phyloP scores from a whole-genome alignment of 2,113 vertebrate genomes.

The Apaloderma vittatum region DNA sequence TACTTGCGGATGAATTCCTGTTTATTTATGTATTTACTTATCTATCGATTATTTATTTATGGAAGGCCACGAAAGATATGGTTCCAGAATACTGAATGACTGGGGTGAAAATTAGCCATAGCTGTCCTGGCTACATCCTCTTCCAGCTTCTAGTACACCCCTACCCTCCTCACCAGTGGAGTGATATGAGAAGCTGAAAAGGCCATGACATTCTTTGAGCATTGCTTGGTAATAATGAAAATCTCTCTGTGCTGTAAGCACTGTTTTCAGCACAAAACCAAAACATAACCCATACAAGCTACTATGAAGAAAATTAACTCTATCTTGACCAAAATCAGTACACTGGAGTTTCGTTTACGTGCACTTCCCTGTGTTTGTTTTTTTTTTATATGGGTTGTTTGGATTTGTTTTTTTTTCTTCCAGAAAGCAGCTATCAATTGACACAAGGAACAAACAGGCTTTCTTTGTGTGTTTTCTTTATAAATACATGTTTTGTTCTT shows the following conservation, averaged over 20 bases:
- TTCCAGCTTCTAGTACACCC: not conserved
- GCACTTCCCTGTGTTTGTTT: not conserved
- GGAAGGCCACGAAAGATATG: not conserved
- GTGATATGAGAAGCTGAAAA: not conserved
- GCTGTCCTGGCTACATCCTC: not conserved
- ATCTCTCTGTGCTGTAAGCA: too few relatives aligned
- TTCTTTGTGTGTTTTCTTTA: not conserved
- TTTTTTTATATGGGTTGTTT: too few relatives aligned
- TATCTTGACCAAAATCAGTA: not conserved
- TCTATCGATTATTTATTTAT: not conserved
- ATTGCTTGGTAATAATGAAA: not conserved
- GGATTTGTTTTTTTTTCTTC: too few relatives aligned
- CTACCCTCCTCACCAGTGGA: fast-evolving
- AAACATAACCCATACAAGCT: not conserved
- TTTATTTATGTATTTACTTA: not conserved
- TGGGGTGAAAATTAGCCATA: not conserved
- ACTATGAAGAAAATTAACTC: not conserved
- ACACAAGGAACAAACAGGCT: not conserved
- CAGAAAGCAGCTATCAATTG: not conserved
- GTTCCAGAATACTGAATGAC: not conserved
- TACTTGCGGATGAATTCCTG: not conserved
- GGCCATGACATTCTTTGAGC: not conserved
- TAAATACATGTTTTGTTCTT: not conserved
- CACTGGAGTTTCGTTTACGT: not conserved
- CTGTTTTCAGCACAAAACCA: not conserved